phyloP scores from a whole-genome alignment of 2,888 invertebrate genomes.

The Leptopterna dolabrata region DNA sequence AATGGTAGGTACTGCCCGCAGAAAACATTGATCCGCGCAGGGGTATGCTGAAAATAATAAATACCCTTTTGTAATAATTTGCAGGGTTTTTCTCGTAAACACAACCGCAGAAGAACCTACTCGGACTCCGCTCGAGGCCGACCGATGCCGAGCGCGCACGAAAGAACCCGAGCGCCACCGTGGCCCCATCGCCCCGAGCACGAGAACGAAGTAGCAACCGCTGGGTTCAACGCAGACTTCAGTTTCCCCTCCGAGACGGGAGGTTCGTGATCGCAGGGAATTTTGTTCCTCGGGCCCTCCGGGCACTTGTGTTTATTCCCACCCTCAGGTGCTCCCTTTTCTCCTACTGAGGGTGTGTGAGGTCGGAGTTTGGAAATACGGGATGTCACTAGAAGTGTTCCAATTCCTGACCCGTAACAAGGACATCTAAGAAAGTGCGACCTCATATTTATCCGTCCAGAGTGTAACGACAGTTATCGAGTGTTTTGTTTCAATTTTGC shows the following conservation, averaged over 20 bases:
- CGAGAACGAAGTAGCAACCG: slow-evolving; percentile 14
- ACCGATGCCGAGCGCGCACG: too few species aligned
- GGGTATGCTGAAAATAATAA: too few species aligned
- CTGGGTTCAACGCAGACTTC: slow-evolving; percentile 29
- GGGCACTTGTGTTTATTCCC: not conserved
- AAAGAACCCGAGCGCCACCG: too few species aligned
- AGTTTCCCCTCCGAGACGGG: not conserved
- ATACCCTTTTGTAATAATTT: too few species aligned
- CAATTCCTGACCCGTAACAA: not conserved
- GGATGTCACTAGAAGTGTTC: not conserved
- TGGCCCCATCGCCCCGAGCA: too few species aligned
- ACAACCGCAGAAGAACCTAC: too few species aligned
- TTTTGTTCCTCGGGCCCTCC: not conserved
- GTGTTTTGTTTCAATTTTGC: not conserved
- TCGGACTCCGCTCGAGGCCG: too few species aligned
- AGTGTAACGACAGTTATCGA: not conserved
- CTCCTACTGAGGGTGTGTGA: not conserved
- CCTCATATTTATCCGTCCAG: not conserved
- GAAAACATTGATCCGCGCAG: too few species aligned
- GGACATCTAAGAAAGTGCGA: not conserved
- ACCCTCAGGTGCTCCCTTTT: not conserved
- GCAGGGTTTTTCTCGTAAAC: too few species aligned
- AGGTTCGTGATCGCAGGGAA: not conserved
- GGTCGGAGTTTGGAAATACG: not conserved
- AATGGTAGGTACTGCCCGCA: too few species aligned